Evolutionary conservation across 2,888 invertebrate genomes (phyloP).

Genomic region (Sesia bembeciformis): DNA sequence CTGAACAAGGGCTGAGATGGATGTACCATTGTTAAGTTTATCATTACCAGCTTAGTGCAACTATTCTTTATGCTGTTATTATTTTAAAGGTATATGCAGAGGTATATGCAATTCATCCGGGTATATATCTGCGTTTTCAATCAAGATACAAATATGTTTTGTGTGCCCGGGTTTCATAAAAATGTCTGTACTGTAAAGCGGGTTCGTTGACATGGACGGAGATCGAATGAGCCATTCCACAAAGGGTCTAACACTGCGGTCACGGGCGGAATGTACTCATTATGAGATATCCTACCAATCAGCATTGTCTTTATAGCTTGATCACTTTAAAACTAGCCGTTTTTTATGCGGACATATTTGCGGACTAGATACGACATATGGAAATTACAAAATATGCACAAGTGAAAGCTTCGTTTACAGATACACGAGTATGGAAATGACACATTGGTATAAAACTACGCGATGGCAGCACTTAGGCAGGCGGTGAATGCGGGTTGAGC

Average conservation of each 20-base stretch:
- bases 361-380: no score
- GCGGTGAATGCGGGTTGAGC: no score
- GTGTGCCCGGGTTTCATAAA: not conserved
- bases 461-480: no score
- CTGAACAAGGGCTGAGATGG: conserved; percentile 1
- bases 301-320: no score
- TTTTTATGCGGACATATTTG: no score
- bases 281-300: conserved; percentile 28
- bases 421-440: no score
- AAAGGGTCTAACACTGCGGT: conserved; percentile 30
- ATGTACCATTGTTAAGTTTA: not conserved
- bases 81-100: not conserved
- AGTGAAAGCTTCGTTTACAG: no score
- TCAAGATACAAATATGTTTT: not conserved
- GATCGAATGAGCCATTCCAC: not conserved
- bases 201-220: not conserved
- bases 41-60: not conserved
- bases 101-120: no score
- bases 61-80: not conserved
- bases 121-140: no score
- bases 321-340: conserved; percentile 5
- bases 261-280: conserved; percentile 41
- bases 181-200: not conserved
- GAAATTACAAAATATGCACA: no score
- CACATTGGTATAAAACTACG: no score